Percentiles rank a stretch among this genome's conserved stretches.
Evolutionary conservation across 2,888 invertebrate genomes (phyloP).

Genomic region (Megastigmus dorsalis): DNA sequence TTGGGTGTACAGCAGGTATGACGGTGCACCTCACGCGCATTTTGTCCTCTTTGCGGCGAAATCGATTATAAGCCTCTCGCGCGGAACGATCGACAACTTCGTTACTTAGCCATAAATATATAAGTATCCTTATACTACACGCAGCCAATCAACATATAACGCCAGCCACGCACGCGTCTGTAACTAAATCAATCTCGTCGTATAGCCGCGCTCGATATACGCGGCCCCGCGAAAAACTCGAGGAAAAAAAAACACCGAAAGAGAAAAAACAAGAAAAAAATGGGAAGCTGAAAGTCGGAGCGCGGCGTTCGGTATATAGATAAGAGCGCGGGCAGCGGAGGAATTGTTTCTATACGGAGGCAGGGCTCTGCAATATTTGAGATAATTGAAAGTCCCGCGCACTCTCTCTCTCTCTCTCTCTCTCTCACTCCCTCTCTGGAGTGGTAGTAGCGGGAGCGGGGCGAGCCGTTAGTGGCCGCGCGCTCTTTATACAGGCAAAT

Average conservation of each 20-base stretch:
- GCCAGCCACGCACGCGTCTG: background rate
- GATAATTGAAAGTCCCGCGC: slow-evolving; percentile 34
- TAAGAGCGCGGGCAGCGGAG: background rate
- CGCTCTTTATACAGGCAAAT: slow-evolving; percentile 13
- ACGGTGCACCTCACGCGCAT: slow-evolving; percentile 15
- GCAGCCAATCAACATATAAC: too few relatives aligned
- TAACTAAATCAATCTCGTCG: slow-evolving; percentile 13
- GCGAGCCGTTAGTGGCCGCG: too few relatives aligned
- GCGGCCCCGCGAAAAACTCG: background rate
- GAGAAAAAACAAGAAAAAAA: background rate
- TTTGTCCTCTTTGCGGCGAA: slow-evolving; percentile 22
- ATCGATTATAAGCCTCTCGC: background rate
- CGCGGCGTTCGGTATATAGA: too few relatives aligned
- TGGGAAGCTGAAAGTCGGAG: background rate
- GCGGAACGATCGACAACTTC: slow-evolving; percentile 2
- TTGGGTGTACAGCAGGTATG: too few relatives aligned
- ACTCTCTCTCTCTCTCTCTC: too few relatives aligned
- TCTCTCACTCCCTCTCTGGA: too few relatives aligned
- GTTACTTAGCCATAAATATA: background rate
- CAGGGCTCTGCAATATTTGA: background rate
- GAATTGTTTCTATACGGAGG: slow-evolving; percentile 3
- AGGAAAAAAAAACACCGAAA: background rate
- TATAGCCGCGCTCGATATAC: too few relatives aligned
- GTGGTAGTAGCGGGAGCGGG: too few relatives aligned
- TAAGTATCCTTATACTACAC: too few relatives aligned